Evolutionary conservation across 2,797 vertebrate species (phyloP), one percentile per base, ranked within the genome.

Genomic region (Pangasius larnaudii): DNA sequence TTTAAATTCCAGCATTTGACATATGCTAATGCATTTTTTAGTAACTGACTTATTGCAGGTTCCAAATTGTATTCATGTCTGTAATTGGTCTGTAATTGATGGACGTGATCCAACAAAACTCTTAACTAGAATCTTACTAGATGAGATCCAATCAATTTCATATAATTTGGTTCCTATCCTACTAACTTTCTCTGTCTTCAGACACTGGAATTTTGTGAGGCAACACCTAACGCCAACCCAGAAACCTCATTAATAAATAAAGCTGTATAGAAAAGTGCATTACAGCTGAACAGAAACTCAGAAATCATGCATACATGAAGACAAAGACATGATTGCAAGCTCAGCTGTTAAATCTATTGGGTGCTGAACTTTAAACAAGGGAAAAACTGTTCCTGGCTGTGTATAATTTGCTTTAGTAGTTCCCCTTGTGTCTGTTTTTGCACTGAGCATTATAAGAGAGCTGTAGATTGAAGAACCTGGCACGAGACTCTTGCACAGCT

Each of bases 401-500:
- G 22, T 53, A 69, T 84, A 9, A 78, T 87, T 87, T 86, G 74
- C 59, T 75, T 81, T 84, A 81, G 22, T 63, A 33, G 72, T 74
- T 86, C 58, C 80, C 56, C 63, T 58, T 16, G 27, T 53, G 77
- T 72, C 74, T 71, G 5, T 89, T 11, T 74, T 7, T n/a, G 6
- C 69, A 27, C 30, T 9, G 18, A 69, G 75, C 58, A 84, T 86
- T 83, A 79, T 84, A 77, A 65, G 42, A 71, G 77, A 84, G 71
- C 33, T n/a, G 82, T 36, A 56, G 51, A 83, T 71, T 39, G 53
- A 59, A 83, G 46, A 78, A 84, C 30, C 77, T 86, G 87, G 86
- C 86, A 89, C 80, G 49, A 89, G 83, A 87, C 90, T 69, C 49
- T 74, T 67, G 67, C 87, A 61, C 88, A 91, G 90, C 88, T 90